Evolutionary conservation across 1,140 invertebrate species (phyloP).

Genomic region (Zaprionus capensis): DNA sequence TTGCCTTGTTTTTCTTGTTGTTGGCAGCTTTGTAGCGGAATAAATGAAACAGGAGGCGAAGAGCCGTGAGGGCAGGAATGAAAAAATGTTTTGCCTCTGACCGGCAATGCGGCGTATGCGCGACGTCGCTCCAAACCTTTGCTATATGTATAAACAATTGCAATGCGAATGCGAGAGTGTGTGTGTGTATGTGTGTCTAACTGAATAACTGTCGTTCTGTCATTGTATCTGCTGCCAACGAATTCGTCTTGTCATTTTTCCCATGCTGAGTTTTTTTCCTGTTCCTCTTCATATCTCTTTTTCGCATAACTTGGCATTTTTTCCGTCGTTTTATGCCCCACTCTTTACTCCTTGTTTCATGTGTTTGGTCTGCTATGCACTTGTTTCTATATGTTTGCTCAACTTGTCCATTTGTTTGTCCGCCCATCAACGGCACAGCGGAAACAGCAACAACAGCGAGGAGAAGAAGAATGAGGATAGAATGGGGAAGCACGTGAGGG

Average conservation of each 20-base stretch:
- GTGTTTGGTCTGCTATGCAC: constrained; percentile 14
- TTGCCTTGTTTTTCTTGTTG: constrained; percentile 12
- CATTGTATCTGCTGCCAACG: constrained; percentile 39
- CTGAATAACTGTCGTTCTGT: constrained; percentile 32
- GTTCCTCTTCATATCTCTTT: neutral
- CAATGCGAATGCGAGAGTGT: neutral
- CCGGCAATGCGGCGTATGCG: constrained; percentile 45
- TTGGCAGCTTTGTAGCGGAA: constrained; percentile 35
- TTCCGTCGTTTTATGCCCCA: neutral
- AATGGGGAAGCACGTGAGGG: neutral
- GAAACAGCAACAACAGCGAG: neutral
- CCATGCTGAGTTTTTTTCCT: neutral
- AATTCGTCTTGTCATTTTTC: constrained; percentile 41
- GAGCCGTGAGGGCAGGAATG: neutral
- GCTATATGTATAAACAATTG: constrained; percentile 37
- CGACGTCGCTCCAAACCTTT: constrained; percentile 27
- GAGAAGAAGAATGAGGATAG: neutral
- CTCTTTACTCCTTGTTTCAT: constrained; percentile 7
- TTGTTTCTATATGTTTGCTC: constrained; percentile 30
- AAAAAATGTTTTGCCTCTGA: constrained; percentile 21
- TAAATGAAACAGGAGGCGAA: constrained; percentile 19
- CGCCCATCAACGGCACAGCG: constrained; percentile 3
- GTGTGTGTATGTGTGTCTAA: constrained; percentile 15
- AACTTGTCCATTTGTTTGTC: constrained; percentile 36
- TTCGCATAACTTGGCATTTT: constrained; percentile 10